Evolutionary conservation across 2,888 invertebrate genomes (phyloP).

Genomic region (Petrolisthes manimaculis): DNA sequence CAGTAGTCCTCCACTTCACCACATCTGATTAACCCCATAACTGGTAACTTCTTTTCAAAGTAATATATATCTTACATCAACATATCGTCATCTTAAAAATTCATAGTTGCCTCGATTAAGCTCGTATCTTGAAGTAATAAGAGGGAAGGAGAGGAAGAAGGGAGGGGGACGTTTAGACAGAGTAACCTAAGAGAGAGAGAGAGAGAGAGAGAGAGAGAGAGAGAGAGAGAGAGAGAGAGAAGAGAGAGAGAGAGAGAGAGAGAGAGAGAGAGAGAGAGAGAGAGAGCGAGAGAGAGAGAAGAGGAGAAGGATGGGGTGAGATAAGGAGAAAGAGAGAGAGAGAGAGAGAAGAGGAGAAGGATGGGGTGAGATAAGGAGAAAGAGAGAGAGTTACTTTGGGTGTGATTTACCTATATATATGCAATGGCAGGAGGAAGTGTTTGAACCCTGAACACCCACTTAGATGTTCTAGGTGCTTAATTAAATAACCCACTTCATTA

Average conservation of each 20-base stretch:
- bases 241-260: neutral
- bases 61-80: no score
- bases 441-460: no score
- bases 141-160: neutral
- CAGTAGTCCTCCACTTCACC: no score
- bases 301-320: neutral
- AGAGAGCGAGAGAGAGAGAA: neutral
- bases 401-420: no score
- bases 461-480: no score
- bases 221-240: conserved; percentile 5
- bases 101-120: no score
- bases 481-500: no score
- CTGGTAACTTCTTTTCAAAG: no score
- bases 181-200: neutral
- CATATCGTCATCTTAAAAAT: no score
- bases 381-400: no score
- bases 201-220: neutral
- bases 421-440: no score
- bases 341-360: neutral
- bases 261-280: neutral
- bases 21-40: no score
- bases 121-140: neutral
- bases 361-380: neutral
- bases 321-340: neutral
- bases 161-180: neutral